Evolutionary conservation across 2,797 vertebrate genomes (phyloP).

Genomic region (Steatocranus sp.): DNA sequence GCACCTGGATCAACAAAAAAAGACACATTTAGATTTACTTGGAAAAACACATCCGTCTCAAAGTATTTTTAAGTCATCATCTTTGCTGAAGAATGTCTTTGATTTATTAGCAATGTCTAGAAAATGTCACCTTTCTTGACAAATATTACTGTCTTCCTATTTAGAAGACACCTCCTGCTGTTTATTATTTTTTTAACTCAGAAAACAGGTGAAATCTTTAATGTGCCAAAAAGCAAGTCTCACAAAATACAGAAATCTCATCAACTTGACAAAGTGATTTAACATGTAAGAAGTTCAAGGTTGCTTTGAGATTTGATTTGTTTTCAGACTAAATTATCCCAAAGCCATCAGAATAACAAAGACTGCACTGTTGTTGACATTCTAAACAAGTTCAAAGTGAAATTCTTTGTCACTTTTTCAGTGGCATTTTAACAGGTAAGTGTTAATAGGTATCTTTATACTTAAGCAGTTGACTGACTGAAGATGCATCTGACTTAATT

Average conservation of each 20-base stretch:
- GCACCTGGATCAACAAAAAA: constrained; percentile 77
- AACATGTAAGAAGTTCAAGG: not conserved
- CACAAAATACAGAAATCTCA: not conserved
- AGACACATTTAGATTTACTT: not conserved
- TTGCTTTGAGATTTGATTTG: not conserved
- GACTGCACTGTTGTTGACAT: not conserved
- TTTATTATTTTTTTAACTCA: not conserved
- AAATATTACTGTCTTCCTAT: not conserved
- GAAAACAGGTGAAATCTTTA: not conserved
- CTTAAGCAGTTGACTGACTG: not conserved
- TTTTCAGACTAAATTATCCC: not conserved
- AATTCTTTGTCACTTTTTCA: not conserved
- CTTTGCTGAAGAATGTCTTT: not conserved
- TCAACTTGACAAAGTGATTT: not conserved
- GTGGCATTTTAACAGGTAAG: not conserved
- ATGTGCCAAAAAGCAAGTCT: not conserved
- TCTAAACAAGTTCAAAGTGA: not conserved
- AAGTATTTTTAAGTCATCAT: not conserved
- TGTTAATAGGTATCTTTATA: not conserved
- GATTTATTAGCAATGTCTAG: not conserved
- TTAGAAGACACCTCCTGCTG: not conserved
- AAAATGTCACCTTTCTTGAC: not conserved
- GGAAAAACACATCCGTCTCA: not conserved
- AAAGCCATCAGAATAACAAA: not conserved
- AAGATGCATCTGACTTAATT: not conserved